phyloP scores from a whole-genome alignment of 2,888 invertebrate species.

The Brenthis hecate region DNA sequence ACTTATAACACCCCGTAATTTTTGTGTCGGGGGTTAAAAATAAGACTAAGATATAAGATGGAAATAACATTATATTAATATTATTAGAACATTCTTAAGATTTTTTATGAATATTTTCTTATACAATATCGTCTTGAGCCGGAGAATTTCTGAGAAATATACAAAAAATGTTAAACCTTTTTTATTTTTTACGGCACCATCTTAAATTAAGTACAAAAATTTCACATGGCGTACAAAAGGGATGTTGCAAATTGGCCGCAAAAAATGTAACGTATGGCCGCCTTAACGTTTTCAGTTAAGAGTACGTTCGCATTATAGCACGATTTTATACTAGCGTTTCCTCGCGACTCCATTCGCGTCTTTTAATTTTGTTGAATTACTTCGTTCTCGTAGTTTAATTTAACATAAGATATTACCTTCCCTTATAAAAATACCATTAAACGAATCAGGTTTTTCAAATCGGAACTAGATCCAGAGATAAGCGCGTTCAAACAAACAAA shows the following conservation, averaged over 20 bases:
- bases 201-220: conserved; percentile 34
- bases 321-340: neutral
- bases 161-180: conserved; percentile 9
- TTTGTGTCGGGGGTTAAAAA: too few relatives aligned
- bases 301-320: conserved; percentile 18
- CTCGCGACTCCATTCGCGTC: too few relatives aligned
- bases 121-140: conserved; percentile 1
- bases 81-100: neutral
- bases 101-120: conserved; percentile 8
- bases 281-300: conserved; percentile 23
- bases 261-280: conserved; percentile 33
- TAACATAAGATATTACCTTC: too few relatives aligned
- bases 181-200: conserved; percentile 22
- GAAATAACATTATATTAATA: neutral
- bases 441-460: too few relatives aligned
- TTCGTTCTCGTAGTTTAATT: too few relatives aligned
- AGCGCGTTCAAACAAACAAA: too few relatives aligned
- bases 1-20: too few relatives aligned
- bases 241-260: conserved; percentile 31
- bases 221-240: conserved; percentile 28
- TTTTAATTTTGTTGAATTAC: neutral
- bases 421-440: too few relatives aligned
- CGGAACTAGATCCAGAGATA: too few relatives aligned
- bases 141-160: conserved; percentile 6
- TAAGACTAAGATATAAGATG: neutral